phyloP scores from a whole-genome alignment of 1,140 invertebrate genomes.

The Watersipora subatra region DNA sequence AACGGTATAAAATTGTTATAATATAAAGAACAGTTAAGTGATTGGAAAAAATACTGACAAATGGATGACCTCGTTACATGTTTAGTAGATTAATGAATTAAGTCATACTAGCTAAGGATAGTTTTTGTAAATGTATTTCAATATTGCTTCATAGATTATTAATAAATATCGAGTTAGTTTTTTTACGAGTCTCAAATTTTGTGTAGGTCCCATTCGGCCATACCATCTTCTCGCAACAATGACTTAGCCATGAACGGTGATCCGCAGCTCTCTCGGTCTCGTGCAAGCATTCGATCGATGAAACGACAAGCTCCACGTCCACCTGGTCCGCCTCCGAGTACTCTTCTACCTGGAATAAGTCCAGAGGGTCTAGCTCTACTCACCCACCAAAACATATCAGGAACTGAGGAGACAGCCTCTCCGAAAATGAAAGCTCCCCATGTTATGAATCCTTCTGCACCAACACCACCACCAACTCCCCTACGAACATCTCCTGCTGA shows the following conservation, averaged over 20 bases:
- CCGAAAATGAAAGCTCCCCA: no score
- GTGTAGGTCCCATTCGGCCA: not conserved
- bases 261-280: not conserved
- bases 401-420: not conserved
- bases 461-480: not conserved
- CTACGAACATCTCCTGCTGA: not conserved
- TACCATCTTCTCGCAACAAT: not conserved
- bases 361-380: not conserved
- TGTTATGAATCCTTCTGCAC: not conserved
- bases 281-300: not conserved
- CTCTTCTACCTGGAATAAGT: conserved; percentile 15
- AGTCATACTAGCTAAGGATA: no score
- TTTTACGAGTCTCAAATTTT: no score
- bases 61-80: no score
- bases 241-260: not conserved
- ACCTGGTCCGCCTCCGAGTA: not conserved
- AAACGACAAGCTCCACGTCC: not conserved
- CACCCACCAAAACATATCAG: not conserved
- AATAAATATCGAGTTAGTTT: no score
- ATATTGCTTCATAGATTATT: no score
- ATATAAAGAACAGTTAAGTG: no score
- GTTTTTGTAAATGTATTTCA: no score
- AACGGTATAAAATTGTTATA: no score
- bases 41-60: no score
- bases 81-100: no score